These are phyloP conservation scores for Steinernema khuongi DNA, from an alignment of 1,140 invertebrate genomes.

Conservation along the genomic window DNA sequence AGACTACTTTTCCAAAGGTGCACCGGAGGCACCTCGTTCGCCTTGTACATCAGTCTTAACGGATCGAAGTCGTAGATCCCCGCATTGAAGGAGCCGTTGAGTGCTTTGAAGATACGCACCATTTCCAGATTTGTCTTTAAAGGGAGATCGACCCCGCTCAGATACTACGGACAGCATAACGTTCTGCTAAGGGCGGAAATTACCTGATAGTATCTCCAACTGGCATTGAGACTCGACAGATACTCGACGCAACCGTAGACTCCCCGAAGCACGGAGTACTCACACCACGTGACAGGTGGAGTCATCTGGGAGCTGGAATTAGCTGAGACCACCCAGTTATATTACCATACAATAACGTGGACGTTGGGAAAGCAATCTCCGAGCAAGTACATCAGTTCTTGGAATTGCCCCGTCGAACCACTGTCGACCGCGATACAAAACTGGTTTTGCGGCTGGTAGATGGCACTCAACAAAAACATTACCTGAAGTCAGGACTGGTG, in stretches of 20 bases:
- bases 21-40: constrained; percentile 23
- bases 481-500: constrained; percentile 31
- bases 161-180: constrained; percentile 29
- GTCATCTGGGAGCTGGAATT: background rate
- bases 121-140: constrained; percentile 53
- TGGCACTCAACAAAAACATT: constrained; percentile 32
- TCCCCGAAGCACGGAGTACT: constrained; percentile 41
- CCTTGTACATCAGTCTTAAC: background rate
- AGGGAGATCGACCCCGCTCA: constrained; percentile 48
- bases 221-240: constrained; percentile 35
- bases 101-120: constrained; percentile 50
- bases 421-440: constrained; percentile 49
- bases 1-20: constrained; percentile 46
- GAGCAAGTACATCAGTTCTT: constrained; percentile 35
- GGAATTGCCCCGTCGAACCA: constrained; percentile 32
- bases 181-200: background rate
- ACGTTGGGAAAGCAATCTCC: constrained; percentile 45
- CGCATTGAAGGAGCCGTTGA: constrained; percentile 44
- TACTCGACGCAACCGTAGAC: constrained; percentile 45
- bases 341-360: constrained; percentile 44
- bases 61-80: constrained; percentile 32
- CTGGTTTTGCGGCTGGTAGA: constrained; percentile 52
- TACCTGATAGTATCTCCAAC: constrained; percentile 48
- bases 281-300: constrained; percentile 27
- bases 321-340: background rate